These are phyloP conservation scores for Oligia strigilis DNA, from an alignment of 2,888 invertebrate genomes.

Conservation along the genomic window DNA sequence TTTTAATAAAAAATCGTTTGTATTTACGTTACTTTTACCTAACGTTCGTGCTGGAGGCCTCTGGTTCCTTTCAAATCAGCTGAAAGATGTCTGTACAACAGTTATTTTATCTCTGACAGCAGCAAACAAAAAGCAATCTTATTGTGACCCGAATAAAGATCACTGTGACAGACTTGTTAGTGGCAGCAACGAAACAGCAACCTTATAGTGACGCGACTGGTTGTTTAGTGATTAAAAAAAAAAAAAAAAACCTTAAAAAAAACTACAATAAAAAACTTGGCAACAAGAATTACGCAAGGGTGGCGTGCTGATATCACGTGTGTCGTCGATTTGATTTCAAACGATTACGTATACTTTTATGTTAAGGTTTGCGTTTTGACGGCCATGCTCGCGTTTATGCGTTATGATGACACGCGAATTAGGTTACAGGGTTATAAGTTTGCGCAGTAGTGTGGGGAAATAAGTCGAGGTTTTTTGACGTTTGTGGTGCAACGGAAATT, in stretches of 20 bases:
- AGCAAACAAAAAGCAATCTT: too few species aligned
- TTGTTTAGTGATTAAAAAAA: too few species aligned
- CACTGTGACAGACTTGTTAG: too few species aligned
- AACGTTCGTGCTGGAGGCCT: background rate
- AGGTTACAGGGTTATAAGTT: slow-evolving; percentile 54
- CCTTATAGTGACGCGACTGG: too few species aligned
- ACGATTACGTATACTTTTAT: slow-evolving; percentile 71
- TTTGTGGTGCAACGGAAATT: slow-evolving; percentile 59
- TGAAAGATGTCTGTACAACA: background rate
- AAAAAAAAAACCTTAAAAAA: background rate
- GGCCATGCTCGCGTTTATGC: slow-evolving; percentile 45
- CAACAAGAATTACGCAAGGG: slow-evolving; percentile 57
- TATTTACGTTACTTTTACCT: background rate
- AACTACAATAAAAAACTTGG: slow-evolving; percentile 18
- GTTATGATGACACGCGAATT: slow-evolving; percentile 62
- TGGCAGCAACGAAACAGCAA: too few species aligned
- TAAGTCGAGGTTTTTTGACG: slow-evolving; percentile 30
- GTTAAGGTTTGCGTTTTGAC: slow-evolving; percentile 69
- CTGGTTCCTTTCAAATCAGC: background rate
- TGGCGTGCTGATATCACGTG: slow-evolving; percentile 74
- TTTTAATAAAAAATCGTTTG: too few species aligned
- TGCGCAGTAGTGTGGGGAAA: slow-evolving; percentile 54
- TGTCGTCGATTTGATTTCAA: slow-evolving; percentile 68
- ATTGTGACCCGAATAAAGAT: too few species aligned
- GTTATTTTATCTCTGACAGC: too few species aligned